These are phyloP conservation scores for Cochlearius cochlearius DNA, from an alignment of 2,113 vertebrate genomes.

Conservation along the genomic window DNA sequence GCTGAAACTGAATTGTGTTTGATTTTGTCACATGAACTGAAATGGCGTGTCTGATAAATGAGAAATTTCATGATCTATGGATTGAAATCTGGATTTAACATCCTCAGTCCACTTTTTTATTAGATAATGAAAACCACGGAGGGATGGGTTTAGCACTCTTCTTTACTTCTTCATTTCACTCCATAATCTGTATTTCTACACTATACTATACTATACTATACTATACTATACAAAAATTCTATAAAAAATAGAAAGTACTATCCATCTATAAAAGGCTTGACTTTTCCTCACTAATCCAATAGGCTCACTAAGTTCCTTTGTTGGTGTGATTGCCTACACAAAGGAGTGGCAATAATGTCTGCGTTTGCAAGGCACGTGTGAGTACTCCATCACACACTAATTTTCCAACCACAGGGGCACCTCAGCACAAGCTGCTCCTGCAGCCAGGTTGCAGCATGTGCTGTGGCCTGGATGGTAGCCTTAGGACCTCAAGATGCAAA, in stretches of 20 bases:
- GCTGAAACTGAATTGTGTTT: background rate
- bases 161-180: too few species aligned
- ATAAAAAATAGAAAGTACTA: background rate
- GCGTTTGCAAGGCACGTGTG: fast-evolving
- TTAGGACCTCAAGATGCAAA: background rate
- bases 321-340: background rate
- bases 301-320: background rate
- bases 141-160: too few species aligned
- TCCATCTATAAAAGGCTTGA: background rate
- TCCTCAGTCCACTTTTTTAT: background rate
- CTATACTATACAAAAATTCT: background rate
- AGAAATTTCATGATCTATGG: background rate
- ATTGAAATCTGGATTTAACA: background rate
- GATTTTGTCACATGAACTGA: background rate
- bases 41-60: background rate
- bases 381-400: background rate
- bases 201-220: background rate
- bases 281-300: background rate
- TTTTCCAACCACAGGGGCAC: background rate
- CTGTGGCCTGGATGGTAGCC: background rate
- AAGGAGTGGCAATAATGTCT: background rate
- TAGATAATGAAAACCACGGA: background rate
- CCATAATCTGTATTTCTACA: too few species aligned
- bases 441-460: background rate
- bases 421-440: background rate